Evolutionary conservation across 1,140 invertebrate species (phyloP), one percentile per base, ranked within the genome.

Genomic region (Oscheius sp.): DNA sequence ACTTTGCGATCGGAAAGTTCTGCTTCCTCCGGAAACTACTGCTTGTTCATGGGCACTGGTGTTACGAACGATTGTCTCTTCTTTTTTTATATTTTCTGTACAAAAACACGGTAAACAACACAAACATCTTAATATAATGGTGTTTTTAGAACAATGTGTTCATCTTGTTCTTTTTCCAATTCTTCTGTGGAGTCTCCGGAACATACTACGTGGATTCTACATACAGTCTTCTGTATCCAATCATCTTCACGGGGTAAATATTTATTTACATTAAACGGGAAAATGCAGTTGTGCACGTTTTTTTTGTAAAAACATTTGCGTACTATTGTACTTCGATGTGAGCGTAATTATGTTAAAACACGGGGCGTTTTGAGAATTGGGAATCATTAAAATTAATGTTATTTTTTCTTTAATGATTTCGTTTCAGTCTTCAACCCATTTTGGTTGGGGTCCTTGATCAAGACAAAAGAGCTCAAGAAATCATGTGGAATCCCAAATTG

Each of bases 81-180:
- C 97, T 98, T 87, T 89, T 99, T 55, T 82, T 85, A 73, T 97
- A 98, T 86, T 99, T 99, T 89, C 97, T 99, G 89, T 98, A 97
- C 87, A 99, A 99, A 87, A 99, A 99, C 86, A 97, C 98, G 88
- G 94, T 76, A 38, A 36, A 7, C 20, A 29, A 18, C n/a, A 20
- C n/a, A 23, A n/a, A 45, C 32, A 2, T n/a, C 32, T 34, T n/a
- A n/a, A 38, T 10, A 34, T 45, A n/a, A n/a, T n/a, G 66, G 0
- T 13, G 3, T 13, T 73, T 74, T 61, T 59, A 76, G 74, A 73
- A 94, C 68, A 97, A 97, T 86, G 97, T 95, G 18, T 87, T 98
- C 34, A 96, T 94, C 86, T 93, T 97, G 86, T 95, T 97, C 85
- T 99, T 95, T 94, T 98, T 92, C 88, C 94, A 94, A 55, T 96